Percentiles rank a stretch among this genome's conserved stretches.
Conservation (phyloP, 1,140 invertebrate genomes). For the Rhopalosiphum maidis region DNA sequence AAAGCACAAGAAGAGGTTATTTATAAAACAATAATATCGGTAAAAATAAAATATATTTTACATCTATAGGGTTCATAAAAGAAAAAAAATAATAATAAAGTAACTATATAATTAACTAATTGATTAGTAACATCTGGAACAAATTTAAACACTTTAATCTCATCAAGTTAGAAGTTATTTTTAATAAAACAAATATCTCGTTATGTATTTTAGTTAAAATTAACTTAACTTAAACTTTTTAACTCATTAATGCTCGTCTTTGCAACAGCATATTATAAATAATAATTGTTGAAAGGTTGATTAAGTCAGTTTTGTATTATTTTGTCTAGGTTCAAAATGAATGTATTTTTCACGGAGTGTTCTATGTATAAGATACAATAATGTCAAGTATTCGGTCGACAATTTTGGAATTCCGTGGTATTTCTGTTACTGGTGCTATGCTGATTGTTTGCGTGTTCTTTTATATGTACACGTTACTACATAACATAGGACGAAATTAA, state of each 20-base stretch:
- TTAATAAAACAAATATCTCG: neutral
- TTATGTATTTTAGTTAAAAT: neutral
- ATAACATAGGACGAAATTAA: constrained; percentile 26
- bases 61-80: neutral
- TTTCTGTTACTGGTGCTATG: neutral
- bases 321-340: neutral
- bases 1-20: neutral
- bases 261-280: neutral
- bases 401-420: constrained; percentile 22
- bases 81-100: neutral
- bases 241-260: neutral
- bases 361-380: neutral
- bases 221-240: neutral
- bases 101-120: neutral
- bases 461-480: neutral
- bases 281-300: neutral
- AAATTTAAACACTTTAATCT: neutral
- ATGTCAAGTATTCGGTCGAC: constrained; percentile 32
- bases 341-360: neutral
- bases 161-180: neutral
- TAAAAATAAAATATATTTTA: neutral
- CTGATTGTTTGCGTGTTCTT: neutral
- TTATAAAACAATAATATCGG: neutral
- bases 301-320: neutral
- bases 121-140: neutral